phyloP scores from a whole-genome alignment of 2,888 invertebrate genomes.

The Anthrax anthrax region DNA sequence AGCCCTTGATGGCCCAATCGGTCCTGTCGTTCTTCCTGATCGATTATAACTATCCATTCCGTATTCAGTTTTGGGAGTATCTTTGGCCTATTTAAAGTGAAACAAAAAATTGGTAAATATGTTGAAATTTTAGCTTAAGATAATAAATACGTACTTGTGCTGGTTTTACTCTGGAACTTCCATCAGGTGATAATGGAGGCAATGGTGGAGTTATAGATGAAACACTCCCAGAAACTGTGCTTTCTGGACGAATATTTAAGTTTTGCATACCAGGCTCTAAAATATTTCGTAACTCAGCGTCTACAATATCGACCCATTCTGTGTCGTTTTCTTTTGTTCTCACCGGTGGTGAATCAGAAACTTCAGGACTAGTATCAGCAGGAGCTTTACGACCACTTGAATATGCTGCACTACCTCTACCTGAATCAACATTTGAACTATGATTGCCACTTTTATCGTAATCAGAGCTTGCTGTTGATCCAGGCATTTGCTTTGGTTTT shows the following conservation, averaged over 20 bases:
- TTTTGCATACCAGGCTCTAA: conserved; percentile 58
- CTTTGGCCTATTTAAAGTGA: conserved; percentile 10
- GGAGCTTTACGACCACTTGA: conserved; percentile 50
- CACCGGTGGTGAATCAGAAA: conserved; percentile 36
- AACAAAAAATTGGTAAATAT: neutral
- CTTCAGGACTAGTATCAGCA: conserved; percentile 43
- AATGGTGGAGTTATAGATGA: conserved; percentile 65
- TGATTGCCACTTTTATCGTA: conserved; percentile 63
- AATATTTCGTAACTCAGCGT: conserved; percentile 63
- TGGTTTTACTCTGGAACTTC: conserved; percentile 22
- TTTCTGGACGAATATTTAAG: conserved; percentile 43
- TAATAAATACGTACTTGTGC: conserved; percentile 4
- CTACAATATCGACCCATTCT: conserved; percentile 71
- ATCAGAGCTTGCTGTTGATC: conserved; percentile 53
- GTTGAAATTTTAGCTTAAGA: neutral
- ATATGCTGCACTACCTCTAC: conserved; percentile 66
- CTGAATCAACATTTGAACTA: conserved; percentile 64
- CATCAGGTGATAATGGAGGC: conserved; percentile 60
- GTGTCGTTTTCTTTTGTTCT: conserved; percentile 42
- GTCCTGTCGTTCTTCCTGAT: conserved; percentile 23
- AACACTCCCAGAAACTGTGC: conserved; percentile 48
- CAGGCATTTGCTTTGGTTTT: conserved; percentile 30
- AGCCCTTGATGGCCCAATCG: conserved; percentile 20
- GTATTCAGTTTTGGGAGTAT: conserved; percentile 38
- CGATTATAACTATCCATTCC: conserved; percentile 36